phyloP scores from a whole-genome alignment of 2,113 vertebrate genomes.

The Nothocercus nigrocapillus region DNA sequence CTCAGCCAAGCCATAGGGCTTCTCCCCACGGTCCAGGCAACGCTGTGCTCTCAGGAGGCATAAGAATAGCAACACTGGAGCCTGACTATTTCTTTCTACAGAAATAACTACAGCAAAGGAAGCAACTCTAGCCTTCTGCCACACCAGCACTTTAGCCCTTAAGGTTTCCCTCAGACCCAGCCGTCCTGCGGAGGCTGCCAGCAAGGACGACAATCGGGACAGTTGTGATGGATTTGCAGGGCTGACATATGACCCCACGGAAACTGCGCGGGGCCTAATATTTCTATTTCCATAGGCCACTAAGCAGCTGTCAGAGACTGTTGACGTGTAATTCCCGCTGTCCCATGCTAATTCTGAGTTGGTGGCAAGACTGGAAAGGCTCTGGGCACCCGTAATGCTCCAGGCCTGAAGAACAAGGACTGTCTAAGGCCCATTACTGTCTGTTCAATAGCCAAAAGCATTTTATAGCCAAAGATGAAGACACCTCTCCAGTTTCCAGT shows the following conservation, averaged over 20 bases:
- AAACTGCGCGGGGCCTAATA: constrained; percentile 22
- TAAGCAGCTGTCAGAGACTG: constrained; percentile 14
- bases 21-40: background rate
- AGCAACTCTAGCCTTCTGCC: background rate
- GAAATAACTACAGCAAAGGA: background rate
- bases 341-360: background rate
- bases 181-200: constrained; percentile 2
- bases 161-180: background rate
- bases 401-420: background rate
- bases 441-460: background rate
- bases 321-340: background rate
- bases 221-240: background rate
- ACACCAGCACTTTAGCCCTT: background rate
- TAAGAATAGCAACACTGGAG: background rate
- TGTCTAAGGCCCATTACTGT: fast-evolving
- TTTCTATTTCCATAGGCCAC: constrained; percentile 29
- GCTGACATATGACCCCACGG: background rate
- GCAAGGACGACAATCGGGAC: background rate
- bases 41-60: background rate
- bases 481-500: background rate
- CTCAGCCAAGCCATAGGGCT: background rate
- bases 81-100: background rate
- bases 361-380: background rate
- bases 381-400: background rate
- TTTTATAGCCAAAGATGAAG: constrained; percentile 17